Evolutionary conservation across 2,113 vertebrate genomes (phyloP).

Genomic region (Cygnus buccinator): DNA sequence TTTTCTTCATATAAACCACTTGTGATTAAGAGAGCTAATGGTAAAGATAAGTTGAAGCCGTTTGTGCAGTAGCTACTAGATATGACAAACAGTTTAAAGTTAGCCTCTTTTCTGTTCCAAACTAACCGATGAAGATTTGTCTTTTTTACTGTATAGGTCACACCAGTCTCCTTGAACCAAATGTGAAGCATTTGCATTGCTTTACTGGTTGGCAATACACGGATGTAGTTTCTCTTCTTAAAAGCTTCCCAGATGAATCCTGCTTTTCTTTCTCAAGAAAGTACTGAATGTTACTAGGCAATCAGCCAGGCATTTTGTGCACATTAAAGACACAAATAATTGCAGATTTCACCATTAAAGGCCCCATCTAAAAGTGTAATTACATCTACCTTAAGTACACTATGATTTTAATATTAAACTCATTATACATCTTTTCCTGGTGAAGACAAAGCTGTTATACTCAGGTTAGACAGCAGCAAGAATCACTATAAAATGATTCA

Average conservation of each 20-base stretch:
- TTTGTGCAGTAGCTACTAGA: neutral
- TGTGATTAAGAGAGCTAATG: neutral
- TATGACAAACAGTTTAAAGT: neutral
- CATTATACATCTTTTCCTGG: neutral
- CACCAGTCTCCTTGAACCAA: constrained; percentile 15
- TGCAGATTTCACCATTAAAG: neutral
- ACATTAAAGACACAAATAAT: neutral
- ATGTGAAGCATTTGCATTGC: neutral
- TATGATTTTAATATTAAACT: neutral
- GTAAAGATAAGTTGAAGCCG: neutral
- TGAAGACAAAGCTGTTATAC: neutral
- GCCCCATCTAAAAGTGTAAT: neutral
- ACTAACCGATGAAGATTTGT: neutral
- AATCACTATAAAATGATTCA: neutral
- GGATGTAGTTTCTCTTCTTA: constrained; percentile 56
- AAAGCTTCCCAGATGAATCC: constrained; percentile 55
- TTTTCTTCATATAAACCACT: neutral
- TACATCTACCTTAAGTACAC: neutral
- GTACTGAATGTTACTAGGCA: constrained; percentile 27
- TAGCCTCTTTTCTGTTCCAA: neutral
- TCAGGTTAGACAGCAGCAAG: neutral
- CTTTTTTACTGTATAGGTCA: constrained; percentile 10
- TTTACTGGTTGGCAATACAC: constrained; percentile 26
- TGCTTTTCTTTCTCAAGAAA: constrained; percentile 28
- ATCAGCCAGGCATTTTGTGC: constrained; percentile 20